Base-by-base conservation (phyloP, 2,797 vertebrate species). In the Ceryle rudis region DNA sequence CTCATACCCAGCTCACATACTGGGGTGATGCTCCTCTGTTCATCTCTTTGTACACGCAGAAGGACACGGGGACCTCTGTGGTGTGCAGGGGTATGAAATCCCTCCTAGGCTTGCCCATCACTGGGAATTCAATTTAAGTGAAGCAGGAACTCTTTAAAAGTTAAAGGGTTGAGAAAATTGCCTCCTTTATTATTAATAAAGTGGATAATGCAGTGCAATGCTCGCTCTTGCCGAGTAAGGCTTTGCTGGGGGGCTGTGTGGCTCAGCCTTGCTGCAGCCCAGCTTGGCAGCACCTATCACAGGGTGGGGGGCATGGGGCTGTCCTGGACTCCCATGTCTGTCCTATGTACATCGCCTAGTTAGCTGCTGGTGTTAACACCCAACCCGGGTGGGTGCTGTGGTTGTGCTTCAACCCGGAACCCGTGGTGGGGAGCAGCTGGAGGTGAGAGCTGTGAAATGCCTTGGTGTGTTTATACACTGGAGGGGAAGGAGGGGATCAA, bases 131-230 rank as follows among this genome's bases (percentile, higher is more conserved):
- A 81, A 93, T 95, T 73, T 70, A 83, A 95, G 47, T 41, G 55
- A 91, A 81, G 90, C 85, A 86, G 70, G 73, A 95, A 70, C 66
- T 90, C 94, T 95, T 96, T 96, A 95, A 95, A 96, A 95, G 66
- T 97, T 95, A 96, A 96, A 94, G 55, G 70, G 31, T 91, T 93
- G 91, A 95, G 96, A 93, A 97, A 96, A 96, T 96, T 86, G 87
- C 83, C 82, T 95, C 80, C 93, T 97, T 69, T 35, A 96, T 97
- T 95, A 97, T 96, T 96, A 70, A 96, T 95, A 25, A 95, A 89
- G 82, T 57, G 80, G 87, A 66, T 96, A 96, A 95, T 70, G 82
- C 66, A 26, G 54, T 37, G 55, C 70, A n/a, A 22, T 1, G 10
- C 80, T 88, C 4, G 0, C 49, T 72, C 42, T 55, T 0, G 3